Evolutionary conservation across 2,888 invertebrate genomes (phyloP), one percentile per base, ranked within the genome.

Genomic region (Drosophila quinaria): DNA sequence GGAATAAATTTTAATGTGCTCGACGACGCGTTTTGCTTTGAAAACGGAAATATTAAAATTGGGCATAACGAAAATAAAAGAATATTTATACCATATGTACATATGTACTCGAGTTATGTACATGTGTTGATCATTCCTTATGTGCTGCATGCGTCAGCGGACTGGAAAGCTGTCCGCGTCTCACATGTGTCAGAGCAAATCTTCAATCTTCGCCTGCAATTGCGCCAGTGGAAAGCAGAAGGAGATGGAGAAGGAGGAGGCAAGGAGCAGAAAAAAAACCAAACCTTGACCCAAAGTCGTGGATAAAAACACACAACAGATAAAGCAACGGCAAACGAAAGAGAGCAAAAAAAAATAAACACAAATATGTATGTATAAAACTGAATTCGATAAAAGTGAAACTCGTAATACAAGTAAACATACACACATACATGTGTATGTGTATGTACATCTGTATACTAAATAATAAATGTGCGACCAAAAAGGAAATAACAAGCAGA

Each of bases 31-130:
- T 46, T 66, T 67, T 41, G 58, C 58, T 67, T 82, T 64, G 64
- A 63, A 77, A 85, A 80, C 82, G 87, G 82, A 87, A 82, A 87
- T 81, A 81, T 84, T 84, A 78, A 81, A 81, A 87, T 54, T 80
- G 58, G 73, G 62, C 80, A 73, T 66, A 72, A 82, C 65, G 64
- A 74, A 82, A 76, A 71, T 66, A 73, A 69, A 66, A 71, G 47
- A 42, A 56, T 51, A 65, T 17, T 42, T 58, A 55, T 49, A 54
- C 19, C 60, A 52, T 13, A 31, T 49, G 52, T 10, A 33, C 29
- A 22, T 31, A 37, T 58, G 17, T 58, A 22, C 29, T 29, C 31
- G 41, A 51, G 29, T 54, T 17, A 22, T 47, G 22, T 25, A 41
- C 39, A 59, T 46, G 39, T 59, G 47, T 59, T 49, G 31, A 49